Evolutionary conservation across 2,888 invertebrate species (phyloP).

Genomic region (Anaspis maculata): DNA sequence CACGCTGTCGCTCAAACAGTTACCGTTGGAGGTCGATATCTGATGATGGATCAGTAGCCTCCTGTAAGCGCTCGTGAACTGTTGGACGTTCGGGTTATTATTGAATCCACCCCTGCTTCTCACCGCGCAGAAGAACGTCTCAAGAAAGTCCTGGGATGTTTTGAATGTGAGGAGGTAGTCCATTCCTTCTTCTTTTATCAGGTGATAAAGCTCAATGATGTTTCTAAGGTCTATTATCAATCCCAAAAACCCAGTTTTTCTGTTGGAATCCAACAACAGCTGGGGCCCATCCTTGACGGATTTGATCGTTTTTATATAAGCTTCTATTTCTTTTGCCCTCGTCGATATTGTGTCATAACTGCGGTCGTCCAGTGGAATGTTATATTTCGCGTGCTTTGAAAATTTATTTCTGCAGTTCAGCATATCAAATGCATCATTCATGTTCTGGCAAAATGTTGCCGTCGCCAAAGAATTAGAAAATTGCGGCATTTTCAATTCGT

Average conservation of each 20-base stretch:
- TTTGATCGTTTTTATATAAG: neutral
- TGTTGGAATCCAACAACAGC: conserved; percentile 7
- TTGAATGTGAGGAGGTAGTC: conserved; percentile 6
- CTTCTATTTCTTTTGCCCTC: neutral
- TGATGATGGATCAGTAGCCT: conserved; percentile 6
- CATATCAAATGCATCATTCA: neutral
- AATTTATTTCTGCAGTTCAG: neutral
- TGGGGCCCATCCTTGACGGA: neutral
- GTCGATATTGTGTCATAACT: neutral
- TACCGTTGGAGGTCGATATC: neutral
- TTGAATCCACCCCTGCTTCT: conserved; percentile 12
- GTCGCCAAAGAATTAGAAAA: neutral
- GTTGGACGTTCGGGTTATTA: conserved; percentile 7
- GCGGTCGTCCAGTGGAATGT: neutral
- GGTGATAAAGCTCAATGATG: conserved; percentile 2
- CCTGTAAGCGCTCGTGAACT: conserved; percentile 18
- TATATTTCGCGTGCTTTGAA: neutral
- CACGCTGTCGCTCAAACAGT: neutral
- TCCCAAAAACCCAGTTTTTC: conserved; percentile 19
- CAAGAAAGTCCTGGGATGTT: conserved; percentile 7
- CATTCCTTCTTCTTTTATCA: conserved; percentile 3
- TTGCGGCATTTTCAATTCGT: neutral
- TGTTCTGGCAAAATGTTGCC: neutral
- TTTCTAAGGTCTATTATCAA: conserved; percentile 13
- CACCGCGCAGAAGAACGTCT: conserved; percentile 17